Percentiles rank a stretch among this genome's conserved stretches.
Conservation (phyloP, 2,113 vertebrate genomes). For the Lepisosteus oculatus region DNA sequence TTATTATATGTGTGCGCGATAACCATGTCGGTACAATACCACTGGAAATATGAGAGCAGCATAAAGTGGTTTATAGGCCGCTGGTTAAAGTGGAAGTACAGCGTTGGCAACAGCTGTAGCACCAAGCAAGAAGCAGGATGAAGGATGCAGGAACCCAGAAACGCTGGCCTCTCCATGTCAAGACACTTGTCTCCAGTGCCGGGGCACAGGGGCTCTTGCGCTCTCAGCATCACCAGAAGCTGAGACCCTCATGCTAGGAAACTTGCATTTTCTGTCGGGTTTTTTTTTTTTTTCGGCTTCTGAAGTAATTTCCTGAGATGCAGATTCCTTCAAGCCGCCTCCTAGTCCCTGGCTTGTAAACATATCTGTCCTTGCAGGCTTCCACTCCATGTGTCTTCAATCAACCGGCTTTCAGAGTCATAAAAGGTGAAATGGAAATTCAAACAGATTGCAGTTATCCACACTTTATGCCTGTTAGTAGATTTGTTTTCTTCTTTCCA, state of each 20-base stretch:
- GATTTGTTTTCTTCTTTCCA: conserved; percentile 33
- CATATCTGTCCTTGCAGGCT: conserved; percentile 14
- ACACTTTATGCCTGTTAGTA: conserved; percentile 73
- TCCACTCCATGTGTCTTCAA: conserved; percentile 55
- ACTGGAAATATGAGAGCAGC: conserved; percentile 60
- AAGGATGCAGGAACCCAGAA: conserved; percentile 16
- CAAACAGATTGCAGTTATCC: conserved; percentile 73
- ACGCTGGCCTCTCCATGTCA: conserved; percentile 40
- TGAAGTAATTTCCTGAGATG: background rate
- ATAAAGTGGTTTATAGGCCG: conserved; percentile 56
- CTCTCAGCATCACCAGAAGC: background rate
- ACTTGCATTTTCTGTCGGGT: too few species aligned
- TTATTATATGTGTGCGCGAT: conserved; percentile 70
- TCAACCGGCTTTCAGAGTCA: conserved; percentile 52
- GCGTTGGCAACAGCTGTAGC: background rate
- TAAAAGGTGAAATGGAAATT: conserved; percentile 76
- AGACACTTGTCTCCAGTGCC: background rate
- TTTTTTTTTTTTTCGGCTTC: too few species aligned
- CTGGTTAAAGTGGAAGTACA: conserved; percentile 27
- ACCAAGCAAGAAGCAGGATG: too few species aligned
- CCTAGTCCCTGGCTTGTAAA: conserved; percentile 1
- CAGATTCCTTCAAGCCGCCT: background rate
- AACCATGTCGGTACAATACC: conserved; percentile 56
- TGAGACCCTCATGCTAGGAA: too few species aligned
- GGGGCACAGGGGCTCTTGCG: background rate